phyloP scores from a whole-genome alignment of 2,888 invertebrate genomes.

The Caenorhabditis macrosperma region DNA sequence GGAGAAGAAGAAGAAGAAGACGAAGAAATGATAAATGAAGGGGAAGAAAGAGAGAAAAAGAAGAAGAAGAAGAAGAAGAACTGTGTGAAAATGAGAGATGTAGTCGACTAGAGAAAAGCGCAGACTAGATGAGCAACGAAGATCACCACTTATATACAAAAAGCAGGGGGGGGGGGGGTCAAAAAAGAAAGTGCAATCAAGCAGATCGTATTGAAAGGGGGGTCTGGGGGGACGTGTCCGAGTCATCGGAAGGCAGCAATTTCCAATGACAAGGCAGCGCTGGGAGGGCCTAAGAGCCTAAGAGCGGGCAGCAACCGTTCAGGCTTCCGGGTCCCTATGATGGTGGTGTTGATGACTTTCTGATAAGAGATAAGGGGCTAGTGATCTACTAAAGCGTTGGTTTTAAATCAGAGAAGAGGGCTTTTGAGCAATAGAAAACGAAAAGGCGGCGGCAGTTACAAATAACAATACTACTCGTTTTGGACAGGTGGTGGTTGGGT shows the following conservation, averaged over 20 bases:
- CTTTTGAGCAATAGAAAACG: constrained; percentile 10
- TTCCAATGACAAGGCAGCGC: constrained; percentile 1
- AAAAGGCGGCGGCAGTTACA: background rate
- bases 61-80: too few species aligned
- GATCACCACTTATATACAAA: constrained; percentile 55
- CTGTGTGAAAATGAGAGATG: too few species aligned
- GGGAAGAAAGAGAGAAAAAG: too few species aligned
- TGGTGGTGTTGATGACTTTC: background rate
- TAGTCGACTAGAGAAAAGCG: constrained; percentile 30
- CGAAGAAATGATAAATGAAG: too few species aligned
- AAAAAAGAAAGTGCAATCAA: constrained; percentile 2
- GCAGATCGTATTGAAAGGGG: background rate
- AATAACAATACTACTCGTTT: constrained; percentile 42
- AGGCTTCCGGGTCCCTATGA: background rate
- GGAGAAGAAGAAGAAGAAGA: too few species aligned
- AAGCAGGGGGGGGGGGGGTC: background rate
- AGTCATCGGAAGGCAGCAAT: constrained; percentile 10
- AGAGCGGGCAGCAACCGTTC: constrained; percentile 36
- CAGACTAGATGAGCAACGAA: too few species aligned
- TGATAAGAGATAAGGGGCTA: background rate
- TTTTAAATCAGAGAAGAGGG: constrained; percentile 39
- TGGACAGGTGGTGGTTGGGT: background rate
- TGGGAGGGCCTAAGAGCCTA: background rate
- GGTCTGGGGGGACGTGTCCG: background rate
- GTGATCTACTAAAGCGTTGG: constrained; percentile 40